Base-by-base conservation (phyloP, 2,113 vertebrate species). In the Rhea americana region DNA sequence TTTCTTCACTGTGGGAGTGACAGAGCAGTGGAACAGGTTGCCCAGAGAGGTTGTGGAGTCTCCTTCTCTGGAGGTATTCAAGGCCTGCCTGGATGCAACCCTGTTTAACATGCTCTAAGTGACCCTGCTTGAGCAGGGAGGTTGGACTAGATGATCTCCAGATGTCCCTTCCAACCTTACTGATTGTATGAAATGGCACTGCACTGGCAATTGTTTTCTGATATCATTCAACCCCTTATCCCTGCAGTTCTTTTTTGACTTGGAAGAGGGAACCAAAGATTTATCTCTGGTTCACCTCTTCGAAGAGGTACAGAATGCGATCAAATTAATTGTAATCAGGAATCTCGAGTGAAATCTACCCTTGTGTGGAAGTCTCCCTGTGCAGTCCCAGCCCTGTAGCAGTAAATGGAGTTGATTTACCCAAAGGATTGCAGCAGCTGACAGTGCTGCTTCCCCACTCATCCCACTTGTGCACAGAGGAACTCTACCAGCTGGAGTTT, bases 381-480 rank as follows among this genome's bases (percentile, higher is more conserved):
- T 16, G 53, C 74, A 90, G 78, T 79, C 55, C 41, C 66, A 22
- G 37, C 51, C 28, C 47, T 28, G 62, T 61, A 20, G 28, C 41
- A 4, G 22, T 28, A 61, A 5, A 8, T 63, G 87, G 41, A 37
- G 7, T 28, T 30, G 53, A 10, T 28, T 51, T 74, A 74, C 13
- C 8, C 10, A 6, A 35, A 30, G 83, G 26, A 75, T 22, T 16
- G 22, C 1, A 5, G 84, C 11, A 48, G 18, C 28, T 35, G 41
- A 22, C 9, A 24, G 67, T 9, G 19, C 19, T 16, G 16, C 24
- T 39, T 84, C 59, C 28, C 30, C 26, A 1, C 4, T 26, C 3
- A 1, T 17, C 26, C 43, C 1, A 1, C 26, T 17, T 3, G 0
- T 17, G 30, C 28, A 8, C 7, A 18, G 16, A 47, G 45, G 17